These are phyloP conservation scores for Globodera rostochiensis DNA, from an alignment of 1,140 invertebrate genomes.

Conservation along the genomic window DNA sequence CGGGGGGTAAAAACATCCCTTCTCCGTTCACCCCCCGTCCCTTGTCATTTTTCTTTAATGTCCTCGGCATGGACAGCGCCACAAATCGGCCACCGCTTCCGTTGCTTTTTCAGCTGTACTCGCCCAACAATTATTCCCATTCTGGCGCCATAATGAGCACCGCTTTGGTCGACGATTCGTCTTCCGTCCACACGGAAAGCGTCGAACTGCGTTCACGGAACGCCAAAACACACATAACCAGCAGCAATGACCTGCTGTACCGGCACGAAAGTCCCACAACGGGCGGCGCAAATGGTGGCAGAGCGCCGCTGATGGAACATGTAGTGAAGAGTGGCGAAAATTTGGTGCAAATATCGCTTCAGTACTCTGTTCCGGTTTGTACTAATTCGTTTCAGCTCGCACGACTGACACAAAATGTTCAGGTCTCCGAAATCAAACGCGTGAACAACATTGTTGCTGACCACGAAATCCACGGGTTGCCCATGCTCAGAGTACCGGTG, in stretches of 20 bases:
- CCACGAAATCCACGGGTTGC: slow-evolving; percentile 40
- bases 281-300: neutral
- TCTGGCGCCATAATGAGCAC: neutral
- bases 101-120: neutral
- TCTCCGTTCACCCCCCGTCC: no score
- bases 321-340: slow-evolving; percentile 24
- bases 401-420: slow-evolving; percentile 4
- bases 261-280: slow-evolving; percentile 12
- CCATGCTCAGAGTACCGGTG: slow-evolving; percentile 39
- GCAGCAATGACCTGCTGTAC: neutral
- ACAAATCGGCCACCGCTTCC: neutral
- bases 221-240: slow-evolving; percentile 4
- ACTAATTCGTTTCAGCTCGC: neutral
- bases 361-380: slow-evolving; percentile 22
- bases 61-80: neutral
- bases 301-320: slow-evolving; percentile 19
- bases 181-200: neutral
- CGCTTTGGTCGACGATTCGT: neutral
- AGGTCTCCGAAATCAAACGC: slow-evolving; percentile 49
- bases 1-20: no score
- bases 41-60: no score
- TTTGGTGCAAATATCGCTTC: slow-evolving; percentile 25
- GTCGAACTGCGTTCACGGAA: slow-evolving; percentile 22
- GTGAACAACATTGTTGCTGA: slow-evolving; percentile 43
- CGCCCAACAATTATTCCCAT: slow-evolving; percentile 11